Evolutionary conservation across 2,888 invertebrate genomes (phyloP), one percentile per base, ranked within the genome.

Genomic region (Nasonovia ribisnigri): DNA sequence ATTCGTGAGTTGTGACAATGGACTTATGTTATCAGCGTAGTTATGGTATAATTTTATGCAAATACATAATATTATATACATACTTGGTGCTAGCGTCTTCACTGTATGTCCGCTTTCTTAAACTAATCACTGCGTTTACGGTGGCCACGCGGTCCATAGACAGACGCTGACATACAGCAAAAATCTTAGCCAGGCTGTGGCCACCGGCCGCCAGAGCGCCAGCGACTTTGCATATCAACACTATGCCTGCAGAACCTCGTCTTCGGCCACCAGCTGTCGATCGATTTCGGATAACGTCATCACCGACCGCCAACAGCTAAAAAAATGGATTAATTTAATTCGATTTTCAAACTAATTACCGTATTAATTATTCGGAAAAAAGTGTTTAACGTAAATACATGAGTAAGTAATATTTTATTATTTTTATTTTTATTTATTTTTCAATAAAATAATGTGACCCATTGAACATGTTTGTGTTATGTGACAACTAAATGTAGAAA

Each of bases 161-260:
- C 16, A 87, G n/a, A 3, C 48, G 87, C 20, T 87, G 87, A 48
- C 87, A 87, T 48, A 48, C n/a, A 20, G n/a, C 46, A 48, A 87
- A 87, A 48, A 87, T 87, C 20, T 87, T 48, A 1, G n/a, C 24
- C 20, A 87, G 51, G n/a, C 3, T 36, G 20, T 87, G 87, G 20
- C 87, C 87, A 20, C 48, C 16, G 48, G n/a, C 48, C 0, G 87
- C n/a, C 24, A 87, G 29, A 29, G 87, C 87, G 36, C 87, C 51
- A 16, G 87, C 87, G 8, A 87, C 51, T 51, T 87, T 87, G 87
- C 87, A 87, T 20, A 87, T 8, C 51, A 87, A n/a, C 36, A 87
- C 87, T 48, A 87, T 48, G 87, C 87, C 87, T 20, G 87, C 87
- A 20, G 87, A 51, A 48, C 87, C 87, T 20, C 48, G 87, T 51